Evolutionary conservation across 30 jellyfish, hydroid and myxozoan species (phyloP), one percentile per base, ranked within the genome.

Genomic region (Chrysaora quinquecirrha): DNA sequence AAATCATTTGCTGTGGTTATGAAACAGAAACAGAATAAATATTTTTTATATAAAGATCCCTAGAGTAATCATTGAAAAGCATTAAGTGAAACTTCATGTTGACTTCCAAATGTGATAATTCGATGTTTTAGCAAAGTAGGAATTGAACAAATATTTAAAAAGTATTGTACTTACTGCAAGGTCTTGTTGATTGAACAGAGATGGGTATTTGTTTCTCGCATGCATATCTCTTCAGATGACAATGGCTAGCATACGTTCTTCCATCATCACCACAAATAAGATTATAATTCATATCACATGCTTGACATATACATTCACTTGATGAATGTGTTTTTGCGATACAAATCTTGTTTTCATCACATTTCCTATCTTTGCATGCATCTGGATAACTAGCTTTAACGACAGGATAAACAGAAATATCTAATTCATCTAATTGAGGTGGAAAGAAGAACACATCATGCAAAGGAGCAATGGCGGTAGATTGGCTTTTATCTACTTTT

Each of bases 231-330:
- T 81, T 71, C 71, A 94, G 34, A 23, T 82, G 76, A 67, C 99
- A 94, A 48, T 64, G 73, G 71, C 60, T 85, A 2, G 96, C 97
- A 78, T 79, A 94, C 38, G 99, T 85, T 30, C 32, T 46, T 38
- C 95, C 95, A 83, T 94, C 87, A 47, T 90, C 86, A 19, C 97
- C 97, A 83, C 99, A 94, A 16, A 87, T 95, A 18, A 87, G 95
- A 31, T 65, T 32, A 34, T 64, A 76, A 0, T 6, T 25, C 0
- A 16, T 52, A 27, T 65, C 62, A 35, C 96, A 87, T 18, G 54
- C 6, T 19, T 79, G 96, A 46, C 96, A 87, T 20, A 70, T 46
- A 33, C 96, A 87, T 20, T 77, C 91, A 3, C 76, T 69, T 18
- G 88, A 56, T 0, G 27, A 31, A 27, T 87, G 90, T 9, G 63